A percentile compares a stretch with the other conserved stretches of the same genome.
Conservation (phyloP, 2,888 invertebrate genomes). For the Caradrina clavipalpis region DNA sequence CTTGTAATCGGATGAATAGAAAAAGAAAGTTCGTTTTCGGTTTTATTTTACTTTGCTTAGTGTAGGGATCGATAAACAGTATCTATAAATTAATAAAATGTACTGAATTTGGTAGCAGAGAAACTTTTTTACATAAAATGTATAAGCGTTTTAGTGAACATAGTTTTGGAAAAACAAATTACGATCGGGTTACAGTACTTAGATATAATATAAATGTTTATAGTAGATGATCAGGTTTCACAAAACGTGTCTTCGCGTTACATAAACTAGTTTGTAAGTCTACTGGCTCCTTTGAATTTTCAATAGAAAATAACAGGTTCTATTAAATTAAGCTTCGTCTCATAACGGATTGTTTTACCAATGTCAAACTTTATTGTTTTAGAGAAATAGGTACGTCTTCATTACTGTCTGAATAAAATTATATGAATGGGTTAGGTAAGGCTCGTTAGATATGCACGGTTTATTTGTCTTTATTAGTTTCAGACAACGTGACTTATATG, state of each 20-base stretch:
- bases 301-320: slow-evolving; percentile 14
- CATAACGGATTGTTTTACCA: neutral
- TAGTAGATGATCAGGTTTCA: neutral
- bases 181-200: neutral
- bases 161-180: neutral
- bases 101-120: neutral
- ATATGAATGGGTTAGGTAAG: neutral
- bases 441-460: neutral
- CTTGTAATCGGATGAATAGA: neutral
- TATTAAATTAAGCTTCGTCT: slow-evolving; percentile 5
- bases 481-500: neutral
- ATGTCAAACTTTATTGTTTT: slow-evolving; percentile 7
- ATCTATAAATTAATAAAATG: neutral
- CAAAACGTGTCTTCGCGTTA: slow-evolving; percentile 7
- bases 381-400: neutral
- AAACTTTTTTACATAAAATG: neutral
- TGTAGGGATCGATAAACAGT: neutral
- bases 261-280: slow-evolving; percentile 2
- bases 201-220: neutral
- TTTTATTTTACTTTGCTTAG: neutral
- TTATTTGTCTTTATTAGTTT: neutral
- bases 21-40: neutral
- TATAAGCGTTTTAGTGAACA: neutral
- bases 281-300: slow-evolving; percentile 18
- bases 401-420: slow-evolving; percentile 23